phyloP scores from a whole-genome alignment of 2,888 invertebrate genomes.

The Cephonodes hylas region DNA sequence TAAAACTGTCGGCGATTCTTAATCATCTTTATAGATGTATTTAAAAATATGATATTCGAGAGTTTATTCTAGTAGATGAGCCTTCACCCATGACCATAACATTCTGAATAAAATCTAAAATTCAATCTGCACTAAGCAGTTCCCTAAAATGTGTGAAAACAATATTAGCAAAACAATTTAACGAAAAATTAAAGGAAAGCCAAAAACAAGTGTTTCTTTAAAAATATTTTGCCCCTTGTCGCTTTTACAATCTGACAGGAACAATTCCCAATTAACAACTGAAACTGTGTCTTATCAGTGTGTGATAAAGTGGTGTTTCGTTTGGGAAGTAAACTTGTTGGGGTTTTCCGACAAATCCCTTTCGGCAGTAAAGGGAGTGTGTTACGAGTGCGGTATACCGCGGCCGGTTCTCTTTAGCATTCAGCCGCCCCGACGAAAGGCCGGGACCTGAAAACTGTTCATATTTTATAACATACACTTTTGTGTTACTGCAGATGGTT shows the following conservation, averaged over 20 bases:
- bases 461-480: background rate
- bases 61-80: background rate
- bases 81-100: background rate
- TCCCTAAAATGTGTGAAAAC: background rate
- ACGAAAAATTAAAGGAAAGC: no score
- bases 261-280: background rate
- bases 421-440: background rate
- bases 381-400: conserved; percentile 35
- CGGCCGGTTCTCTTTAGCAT: background rate
- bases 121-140: background rate
- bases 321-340: conserved; percentile 23
- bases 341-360: conserved; percentile 40
- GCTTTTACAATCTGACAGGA: background rate
- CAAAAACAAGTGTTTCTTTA: background rate
- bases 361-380: conserved; percentile 41
- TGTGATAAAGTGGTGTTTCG: conserved; percentile 23
- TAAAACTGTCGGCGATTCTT: no score
- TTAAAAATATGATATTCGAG: background rate
- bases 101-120: background rate
- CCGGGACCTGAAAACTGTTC: background rate
- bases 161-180: background rate
- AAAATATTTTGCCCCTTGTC: background rate
- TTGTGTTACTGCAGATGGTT: background rate
- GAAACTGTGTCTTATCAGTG: background rate
- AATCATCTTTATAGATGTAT: no score